Evolutionary conservation across 1,140 invertebrate species (phyloP), one percentile per base, ranked within the genome.

Genomic region (Drosophila prosaltans): DNA sequence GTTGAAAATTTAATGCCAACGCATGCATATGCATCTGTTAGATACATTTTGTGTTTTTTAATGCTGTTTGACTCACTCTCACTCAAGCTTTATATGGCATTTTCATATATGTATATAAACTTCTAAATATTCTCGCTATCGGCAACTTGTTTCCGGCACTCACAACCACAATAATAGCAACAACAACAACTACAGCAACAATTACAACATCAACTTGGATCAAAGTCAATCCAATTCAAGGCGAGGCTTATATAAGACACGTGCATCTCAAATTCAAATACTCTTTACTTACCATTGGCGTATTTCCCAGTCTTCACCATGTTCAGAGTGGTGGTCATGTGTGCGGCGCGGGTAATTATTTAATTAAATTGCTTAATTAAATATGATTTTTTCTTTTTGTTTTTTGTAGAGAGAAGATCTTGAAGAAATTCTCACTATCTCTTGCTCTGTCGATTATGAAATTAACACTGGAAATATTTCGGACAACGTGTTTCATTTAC

Each of bases 251-350:
- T 48, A 78, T 81, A 82, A 69, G 74, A 81, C 79, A 78, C 79
- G 74, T 74, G 73, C 79, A 16, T 39, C 43, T 43, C 28, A 45
- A 16, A 10, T 3, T 3, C 9, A 21, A 24, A 59, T 28, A 36
- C 11, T 43, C 36, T 4, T 28, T 64, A 78, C 83, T 68, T 77
- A 88, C 83, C 84, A 68, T 88, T 89, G 83, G 83, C 83, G 73
- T 89, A 88, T 89, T 88, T 88, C 40, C 84, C 84, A 72, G 84
- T 74, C 77, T 89, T 88, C 63, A 88, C 83, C 83, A 88, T 88
- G 58, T 86, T 88, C 68, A 88, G 72, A 78, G 80, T 61, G 74
- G 83, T 89, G 59, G 83, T 88, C 83, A 88, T 88, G 80, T 78
- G 84, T 89, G 66, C 77, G 73, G 67, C 77, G 84, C 76, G 72